Evolutionary conservation across 2,888 invertebrate genomes (phyloP).

Genomic region (Amitus sp.): DNA sequence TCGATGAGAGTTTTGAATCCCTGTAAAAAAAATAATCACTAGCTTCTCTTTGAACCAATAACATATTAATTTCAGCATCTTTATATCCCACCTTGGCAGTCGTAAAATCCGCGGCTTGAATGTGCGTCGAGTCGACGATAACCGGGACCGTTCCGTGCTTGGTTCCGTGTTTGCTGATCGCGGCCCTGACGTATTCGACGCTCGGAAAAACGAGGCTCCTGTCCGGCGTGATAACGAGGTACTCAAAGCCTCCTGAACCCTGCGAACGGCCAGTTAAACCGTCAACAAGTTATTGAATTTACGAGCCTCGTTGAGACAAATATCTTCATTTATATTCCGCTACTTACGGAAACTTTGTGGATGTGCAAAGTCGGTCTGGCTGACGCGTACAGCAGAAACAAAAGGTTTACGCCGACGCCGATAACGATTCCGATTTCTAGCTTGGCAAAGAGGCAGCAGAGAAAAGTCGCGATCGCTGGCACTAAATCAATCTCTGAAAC

Average conservation of each 20-base stretch:
- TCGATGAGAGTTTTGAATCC: constrained; percentile 72
- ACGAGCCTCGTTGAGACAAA: not conserved
- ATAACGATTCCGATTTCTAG: constrained; percentile 76
- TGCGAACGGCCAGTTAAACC: constrained; percentile 45
- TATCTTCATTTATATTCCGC: not conserved
- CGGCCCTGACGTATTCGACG: constrained; percentile 73
- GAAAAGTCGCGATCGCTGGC: constrained; percentile 73
- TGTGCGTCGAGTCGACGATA: constrained; percentile 72
- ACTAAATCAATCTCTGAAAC: constrained; percentile 74
- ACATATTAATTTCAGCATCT: no score
- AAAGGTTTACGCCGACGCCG: constrained; percentile 72
- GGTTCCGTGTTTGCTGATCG: constrained; percentile 78
- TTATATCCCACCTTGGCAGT: constrained; percentile 68
- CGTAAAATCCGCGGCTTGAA: constrained; percentile 74
- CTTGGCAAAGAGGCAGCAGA: constrained; percentile 73
- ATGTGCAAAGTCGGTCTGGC: constrained; percentile 73
- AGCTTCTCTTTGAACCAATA: no score
- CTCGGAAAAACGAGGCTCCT: constrained; percentile 74
- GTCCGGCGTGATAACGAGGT: constrained; percentile 71
- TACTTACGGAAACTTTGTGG: constrained; percentile 69
- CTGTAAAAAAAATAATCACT: constrained; percentile 63
- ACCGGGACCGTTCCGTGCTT: constrained; percentile 71
- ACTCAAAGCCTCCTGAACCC: constrained; percentile 69
- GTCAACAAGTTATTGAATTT: not conserved
- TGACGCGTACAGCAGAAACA: constrained; percentile 72